Evolutionary conservation across 2,113 vertebrate species (phyloP).

Genomic region (Pyxicephalus adspersus): DNA sequence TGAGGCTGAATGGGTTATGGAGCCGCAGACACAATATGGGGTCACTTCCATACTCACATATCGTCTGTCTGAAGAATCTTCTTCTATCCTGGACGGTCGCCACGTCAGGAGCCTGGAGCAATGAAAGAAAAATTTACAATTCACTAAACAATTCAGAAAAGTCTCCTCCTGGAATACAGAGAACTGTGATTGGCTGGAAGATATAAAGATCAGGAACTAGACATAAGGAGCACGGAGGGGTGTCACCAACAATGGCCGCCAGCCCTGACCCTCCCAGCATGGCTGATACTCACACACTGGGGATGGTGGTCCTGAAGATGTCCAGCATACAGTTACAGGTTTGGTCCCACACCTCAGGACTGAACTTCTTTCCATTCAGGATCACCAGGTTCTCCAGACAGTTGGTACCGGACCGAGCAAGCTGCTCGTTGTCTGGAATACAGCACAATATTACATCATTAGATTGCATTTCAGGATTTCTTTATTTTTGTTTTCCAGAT

Average conservation of each 20-base stretch:
- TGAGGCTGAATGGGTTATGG: no score
- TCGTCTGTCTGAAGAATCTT: slow-evolving; percentile 86
- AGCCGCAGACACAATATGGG: no score
- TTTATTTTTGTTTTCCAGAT: no score
- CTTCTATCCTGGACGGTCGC: slow-evolving; percentile 90
- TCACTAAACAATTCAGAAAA: neutral
- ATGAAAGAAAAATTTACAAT: neutral
- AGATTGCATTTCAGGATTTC: no score
- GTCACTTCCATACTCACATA: slow-evolving; percentile 85
- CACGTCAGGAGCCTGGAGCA: slow-evolving; percentile 87
- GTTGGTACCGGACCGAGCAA: slow-evolving; percentile 96
- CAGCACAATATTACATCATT: no score
- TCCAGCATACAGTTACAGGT: slow-evolving; percentile 95
- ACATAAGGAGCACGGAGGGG: no score
- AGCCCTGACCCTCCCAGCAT: no score
- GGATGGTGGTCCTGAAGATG: slow-evolving; percentile 96
- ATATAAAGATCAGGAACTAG: no score
- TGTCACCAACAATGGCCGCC: no score
- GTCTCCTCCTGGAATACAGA: no score
- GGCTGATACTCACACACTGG: slow-evolving; percentile 74
- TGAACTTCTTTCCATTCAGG: slow-evolving; percentile 95
- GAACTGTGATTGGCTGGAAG: neutral
- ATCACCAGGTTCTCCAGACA: slow-evolving; percentile 97
- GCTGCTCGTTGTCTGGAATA: slow-evolving; percentile 90
- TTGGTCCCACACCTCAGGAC: slow-evolving; percentile 88